These are phyloP conservation scores for Corydoras maculifer DNA, from an alignment of 2,113 vertebrate genomes.

Conservation along the genomic window DNA sequence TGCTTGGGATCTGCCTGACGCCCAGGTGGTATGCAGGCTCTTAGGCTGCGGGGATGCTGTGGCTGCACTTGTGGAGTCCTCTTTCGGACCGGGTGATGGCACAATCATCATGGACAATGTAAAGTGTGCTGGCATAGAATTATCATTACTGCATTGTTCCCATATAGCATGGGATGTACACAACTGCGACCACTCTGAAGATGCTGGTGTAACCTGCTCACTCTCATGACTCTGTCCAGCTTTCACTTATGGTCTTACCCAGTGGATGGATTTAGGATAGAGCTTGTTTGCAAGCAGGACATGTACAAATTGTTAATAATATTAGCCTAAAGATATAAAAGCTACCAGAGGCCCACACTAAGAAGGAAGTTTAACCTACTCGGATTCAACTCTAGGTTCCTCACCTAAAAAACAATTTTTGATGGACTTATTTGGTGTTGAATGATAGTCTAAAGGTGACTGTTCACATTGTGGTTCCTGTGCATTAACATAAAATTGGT, in stretches of 20 bases:
- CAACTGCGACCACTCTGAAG: constrained; percentile 94
- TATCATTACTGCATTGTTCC: constrained; percentile 76
- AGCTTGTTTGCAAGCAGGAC: constrained; percentile 47
- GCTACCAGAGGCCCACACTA: not conserved
- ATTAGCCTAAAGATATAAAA: constrained; percentile 44
- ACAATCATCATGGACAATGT: constrained; percentile 91
- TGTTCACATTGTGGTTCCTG: no score
- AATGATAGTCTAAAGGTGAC: no score
- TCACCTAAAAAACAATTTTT: no score
- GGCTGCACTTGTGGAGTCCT: constrained; percentile 68
- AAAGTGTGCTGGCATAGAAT: constrained; percentile 82
- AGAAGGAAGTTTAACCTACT: no score
- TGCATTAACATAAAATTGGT: no score
- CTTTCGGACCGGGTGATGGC: constrained; percentile 77
- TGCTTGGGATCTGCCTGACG: constrained; percentile 87
- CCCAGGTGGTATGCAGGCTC: constrained; percentile 77
- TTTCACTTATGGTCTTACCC: constrained; percentile 7
- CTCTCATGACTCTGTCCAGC: constrained; percentile 58
- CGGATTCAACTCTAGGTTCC: no score
- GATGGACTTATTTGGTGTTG: no score
- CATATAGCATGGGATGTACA: constrained; percentile 90
- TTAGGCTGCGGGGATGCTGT: constrained; percentile 75
- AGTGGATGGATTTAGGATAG: constrained; percentile 20
- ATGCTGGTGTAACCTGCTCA: constrained; percentile 77
- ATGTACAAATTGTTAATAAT: constrained; percentile 71